Base-by-base conservation (phyloP, 2,113 vertebrate genomes). In the Oryzias melastigma region DNA sequence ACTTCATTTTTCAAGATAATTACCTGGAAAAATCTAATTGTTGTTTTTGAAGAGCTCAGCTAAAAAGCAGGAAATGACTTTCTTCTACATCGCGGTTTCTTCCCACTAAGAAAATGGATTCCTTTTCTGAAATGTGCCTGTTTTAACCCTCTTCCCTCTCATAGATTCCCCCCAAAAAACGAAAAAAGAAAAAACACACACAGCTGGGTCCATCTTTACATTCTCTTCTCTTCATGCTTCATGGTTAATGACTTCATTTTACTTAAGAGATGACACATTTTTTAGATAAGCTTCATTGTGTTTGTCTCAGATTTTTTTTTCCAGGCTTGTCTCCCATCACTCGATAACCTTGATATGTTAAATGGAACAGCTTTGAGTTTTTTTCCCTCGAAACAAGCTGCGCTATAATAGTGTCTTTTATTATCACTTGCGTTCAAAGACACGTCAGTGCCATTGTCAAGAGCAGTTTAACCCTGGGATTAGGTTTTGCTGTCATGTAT, bases 271-370 rank as follows among this genome's bases (percentile, higher is more conserved):
- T 67, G 73, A 64, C 71, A 63, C 46, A 58, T 74, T 65, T 67
- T 71, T 71, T 64, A 57, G 67, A 78, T 65, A 76, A 67, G 62
- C 75, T 75, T 22, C 64, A 62, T 78, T 68, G 47, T 70, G 66
- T 85, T 76, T 68, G 72, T 80, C 61, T 78, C 29, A 48, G 64
- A 17, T 68, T 53, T 55, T 45, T 62, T 43, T 64, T 65, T 71
- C 20, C 71, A 47, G 18, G 35, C 50, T 55, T 52, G 70, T 58
- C 62, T 67, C 54, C 58, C 68, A 58, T 83, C 78, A 64, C 58
- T 47, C 62, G 71, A 81, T 75, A 78, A 86, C 83, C 73, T 81
- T 81, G 83, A 71, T 74, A 29, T 81, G 64, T 78, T 68, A 78
- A 78, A 80, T 75, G 74, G 63, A 79, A 66, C 66, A 73, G 72